Evolutionary conservation across 2,888 invertebrate genomes (phyloP).

Genomic region (Agrilus biguttatus): DNA sequence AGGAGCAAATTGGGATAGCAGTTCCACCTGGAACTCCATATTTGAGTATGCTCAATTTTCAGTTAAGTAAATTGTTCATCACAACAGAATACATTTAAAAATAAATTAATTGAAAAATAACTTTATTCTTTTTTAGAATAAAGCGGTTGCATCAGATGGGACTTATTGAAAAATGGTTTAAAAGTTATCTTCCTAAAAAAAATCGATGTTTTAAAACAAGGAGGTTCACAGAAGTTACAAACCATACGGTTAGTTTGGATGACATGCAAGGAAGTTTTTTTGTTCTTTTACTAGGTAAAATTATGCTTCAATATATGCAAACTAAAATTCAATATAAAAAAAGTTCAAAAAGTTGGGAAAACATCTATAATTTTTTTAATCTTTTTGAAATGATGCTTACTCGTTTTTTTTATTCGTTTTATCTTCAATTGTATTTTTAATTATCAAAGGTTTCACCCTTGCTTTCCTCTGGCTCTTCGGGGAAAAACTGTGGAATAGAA

Average conservation of each 20-base stretch:
- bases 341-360: no score
- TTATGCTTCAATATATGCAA: not conserved
- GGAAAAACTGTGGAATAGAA: constrained; percentile 32
- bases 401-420: no score
- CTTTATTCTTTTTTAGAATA: constrained; percentile 38
- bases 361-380: no score
- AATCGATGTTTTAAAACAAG: constrained; percentile 65
- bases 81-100: no score
- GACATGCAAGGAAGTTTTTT: constrained; percentile 92
- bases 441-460: constrained; percentile 32
- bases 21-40: constrained; percentile 66
- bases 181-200: constrained; percentile 58
- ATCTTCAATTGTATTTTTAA: constrained; percentile 3
- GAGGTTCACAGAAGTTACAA: constrained; percentile 52
- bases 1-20: constrained; percentile 66
- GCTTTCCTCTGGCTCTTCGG: constrained; percentile 31
- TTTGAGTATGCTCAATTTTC: constrained; percentile 56
- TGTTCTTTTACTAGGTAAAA: constrained; percentile 61
- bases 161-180: constrained; percentile 69
- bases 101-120: not conserved
- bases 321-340: no score
- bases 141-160: constrained; percentile 73
- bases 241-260: constrained; percentile 74
- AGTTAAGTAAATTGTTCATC: constrained; percentile 40
- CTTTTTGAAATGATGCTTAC: no score